Evolutionary conservation across 2,888 invertebrate genomes (phyloP).

Genomic region (Rapana venosa): DNA sequence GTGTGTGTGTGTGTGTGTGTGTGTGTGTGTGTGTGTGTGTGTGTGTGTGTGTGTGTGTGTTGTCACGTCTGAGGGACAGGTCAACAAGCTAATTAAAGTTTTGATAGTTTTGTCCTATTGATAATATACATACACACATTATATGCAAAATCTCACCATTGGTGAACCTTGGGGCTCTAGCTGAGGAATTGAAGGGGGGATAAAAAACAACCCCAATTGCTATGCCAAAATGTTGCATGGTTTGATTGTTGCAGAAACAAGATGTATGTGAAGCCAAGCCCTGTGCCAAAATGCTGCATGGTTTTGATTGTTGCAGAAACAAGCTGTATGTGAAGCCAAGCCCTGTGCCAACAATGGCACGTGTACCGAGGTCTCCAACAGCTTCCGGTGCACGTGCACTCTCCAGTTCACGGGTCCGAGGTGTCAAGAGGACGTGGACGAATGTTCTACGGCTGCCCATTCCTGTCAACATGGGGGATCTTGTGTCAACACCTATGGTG

Average conservation of each 20-base stretch:
- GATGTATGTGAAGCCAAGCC: too few relatives aligned
- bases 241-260: too few relatives aligned
- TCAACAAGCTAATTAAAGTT: too few relatives aligned
- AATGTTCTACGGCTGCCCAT: constrained; percentile 49
- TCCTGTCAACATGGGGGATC: constrained; percentile 59
- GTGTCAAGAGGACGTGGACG: constrained; percentile 56
- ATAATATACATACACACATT: too few relatives aligned
- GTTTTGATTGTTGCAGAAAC: constrained; percentile 42
- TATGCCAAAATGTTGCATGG: too few relatives aligned
- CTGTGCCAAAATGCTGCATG: too few relatives aligned
- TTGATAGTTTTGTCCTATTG: too few relatives aligned
- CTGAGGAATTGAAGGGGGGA: too few relatives aligned
- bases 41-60: background rate
- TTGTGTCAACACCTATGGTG: constrained; percentile 56
- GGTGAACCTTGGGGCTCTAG: too few relatives aligned
- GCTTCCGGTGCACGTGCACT: constrained; percentile 58
- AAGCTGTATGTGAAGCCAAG: constrained; percentile 44
- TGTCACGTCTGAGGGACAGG: too few relatives aligned
- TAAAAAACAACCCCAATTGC: too few relatives aligned
- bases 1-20: constrained; percentile 1
- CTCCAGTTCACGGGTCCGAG: constrained; percentile 48
- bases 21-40: background rate
- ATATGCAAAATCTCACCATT: too few relatives aligned
- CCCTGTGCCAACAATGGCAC: constrained; percentile 62
- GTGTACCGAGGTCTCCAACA: constrained; percentile 55